These are phyloP conservation scores for Octonoba sinensis DNA, from an alignment of 2,888 invertebrate genomes.

Conservation along the genomic window DNA sequence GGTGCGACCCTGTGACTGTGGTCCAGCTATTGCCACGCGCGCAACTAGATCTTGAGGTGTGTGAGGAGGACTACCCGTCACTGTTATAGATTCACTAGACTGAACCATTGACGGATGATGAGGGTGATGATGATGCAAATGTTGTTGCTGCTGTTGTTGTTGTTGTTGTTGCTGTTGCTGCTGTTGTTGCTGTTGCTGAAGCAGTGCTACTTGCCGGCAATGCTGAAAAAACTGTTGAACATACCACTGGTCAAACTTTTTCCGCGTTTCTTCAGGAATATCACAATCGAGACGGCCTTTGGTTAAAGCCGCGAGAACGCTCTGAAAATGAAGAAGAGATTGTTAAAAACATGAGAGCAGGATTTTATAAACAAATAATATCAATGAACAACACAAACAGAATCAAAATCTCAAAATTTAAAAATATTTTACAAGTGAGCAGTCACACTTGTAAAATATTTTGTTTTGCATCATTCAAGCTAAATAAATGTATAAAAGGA, in stretches of 20 bases:
- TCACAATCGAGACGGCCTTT: constrained; percentile 79
- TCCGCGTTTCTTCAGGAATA: constrained; percentile 83
- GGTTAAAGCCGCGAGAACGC: constrained; percentile 82
- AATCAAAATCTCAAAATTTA: background rate
- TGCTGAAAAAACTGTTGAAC: constrained; percentile 70
- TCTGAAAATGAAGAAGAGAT: constrained; percentile 67
- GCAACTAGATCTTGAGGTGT: constrained; percentile 41
- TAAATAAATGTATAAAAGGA: too few relatives aligned
- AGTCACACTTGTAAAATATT: too few relatives aligned
- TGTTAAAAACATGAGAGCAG: background rate
- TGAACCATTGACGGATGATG: constrained; percentile 43
- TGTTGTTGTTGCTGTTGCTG: constrained; percentile 50
- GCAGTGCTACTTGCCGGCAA: constrained; percentile 65
- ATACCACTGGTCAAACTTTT: constrained; percentile 95
- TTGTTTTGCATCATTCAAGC: too few relatives aligned
- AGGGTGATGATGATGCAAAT: constrained; percentile 45
- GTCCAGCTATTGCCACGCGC: constrained; percentile 26
- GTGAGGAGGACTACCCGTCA: constrained; percentile 45
- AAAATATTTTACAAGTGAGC: too few relatives aligned
- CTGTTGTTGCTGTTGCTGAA: constrained; percentile 62
- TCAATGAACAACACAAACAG: background rate
- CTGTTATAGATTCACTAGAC: constrained; percentile 21
- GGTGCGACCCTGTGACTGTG: constrained; percentile 66
- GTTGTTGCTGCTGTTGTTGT: constrained; percentile 34
- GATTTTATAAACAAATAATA: background rate